phyloP scores from a whole-genome alignment of 2,113 vertebrate species.

The Butorides virescens region DNA sequence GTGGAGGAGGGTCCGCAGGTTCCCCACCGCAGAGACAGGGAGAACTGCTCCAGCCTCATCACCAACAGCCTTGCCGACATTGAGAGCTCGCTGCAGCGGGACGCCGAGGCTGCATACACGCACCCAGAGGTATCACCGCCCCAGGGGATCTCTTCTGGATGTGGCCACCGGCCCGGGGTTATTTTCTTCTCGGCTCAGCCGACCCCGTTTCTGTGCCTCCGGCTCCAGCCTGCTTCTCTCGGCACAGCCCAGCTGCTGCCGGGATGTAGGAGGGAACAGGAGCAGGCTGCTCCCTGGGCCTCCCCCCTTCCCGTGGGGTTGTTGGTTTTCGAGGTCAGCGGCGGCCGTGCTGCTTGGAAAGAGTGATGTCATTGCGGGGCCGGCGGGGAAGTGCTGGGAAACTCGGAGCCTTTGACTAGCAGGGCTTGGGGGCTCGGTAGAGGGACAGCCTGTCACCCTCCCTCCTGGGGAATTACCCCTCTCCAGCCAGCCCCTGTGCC shows the following conservation, averaged over 20 bases:
- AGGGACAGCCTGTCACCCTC: not conserved
- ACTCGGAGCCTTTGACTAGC: not conserved
- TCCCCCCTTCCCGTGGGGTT: not conserved
- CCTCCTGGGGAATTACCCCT: not conserved
- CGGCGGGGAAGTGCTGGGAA: slow-evolving; percentile 3
- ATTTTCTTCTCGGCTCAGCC: not conserved
- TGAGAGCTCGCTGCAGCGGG: slow-evolving; percentile 71
- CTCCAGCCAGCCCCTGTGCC: not conserved
- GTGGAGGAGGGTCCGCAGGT: slow-evolving; percentile 31
- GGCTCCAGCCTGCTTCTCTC: not conserved
- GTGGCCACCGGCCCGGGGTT: not conserved
- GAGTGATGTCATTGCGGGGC: slow-evolving; percentile 35
- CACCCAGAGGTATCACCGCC: slow-evolving; percentile 70
- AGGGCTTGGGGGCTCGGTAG: not conserved
- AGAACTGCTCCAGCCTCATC: slow-evolving; percentile 58
- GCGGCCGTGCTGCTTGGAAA: not conserved
- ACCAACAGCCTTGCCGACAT: slow-evolving; percentile 62
- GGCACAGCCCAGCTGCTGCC: not conserved
- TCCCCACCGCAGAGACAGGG: not conserved
- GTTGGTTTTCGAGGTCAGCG: not conserved
- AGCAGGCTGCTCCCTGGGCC: not conserved
- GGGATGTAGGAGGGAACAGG: not conserved
- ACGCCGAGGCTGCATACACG: slow-evolving; percentile 75
- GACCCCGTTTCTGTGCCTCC: not conserved
- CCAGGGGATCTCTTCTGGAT: not conserved